Conservation (phyloP, 1,140 invertebrate species). For the Aphaenogaster ashmeadi region DNA sequence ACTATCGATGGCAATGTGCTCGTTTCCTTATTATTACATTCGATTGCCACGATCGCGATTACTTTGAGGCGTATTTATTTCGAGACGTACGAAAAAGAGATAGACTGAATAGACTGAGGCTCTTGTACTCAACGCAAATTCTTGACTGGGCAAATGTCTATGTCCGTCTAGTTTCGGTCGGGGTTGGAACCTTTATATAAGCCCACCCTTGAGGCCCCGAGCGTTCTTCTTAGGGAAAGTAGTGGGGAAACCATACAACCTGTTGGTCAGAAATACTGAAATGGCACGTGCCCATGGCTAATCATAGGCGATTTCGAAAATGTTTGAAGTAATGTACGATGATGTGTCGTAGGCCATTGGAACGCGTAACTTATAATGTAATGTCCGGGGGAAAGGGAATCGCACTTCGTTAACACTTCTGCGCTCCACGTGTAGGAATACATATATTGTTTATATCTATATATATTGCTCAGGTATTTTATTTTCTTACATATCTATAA, state of each 20-base stretch:
- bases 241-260: conserved; percentile 57
- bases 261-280: conserved; percentile 56
- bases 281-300: conserved; percentile 66
- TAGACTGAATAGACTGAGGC: not conserved
- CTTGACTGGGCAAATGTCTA: not conserved
- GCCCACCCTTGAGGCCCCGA: conserved; percentile 72
- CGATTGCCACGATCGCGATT: not conserved
- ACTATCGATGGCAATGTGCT: conserved; percentile 22
- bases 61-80: not conserved
- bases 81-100: not conserved
- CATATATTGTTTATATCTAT: too few species aligned
- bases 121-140: not conserved
- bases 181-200: conserved; percentile 73
- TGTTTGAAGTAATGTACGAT: not conserved
- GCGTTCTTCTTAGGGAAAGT: conserved; percentile 59
- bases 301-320: conserved; percentile 57
- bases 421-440: too few species aligned
- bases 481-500: too few species aligned
- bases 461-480: too few species aligned
- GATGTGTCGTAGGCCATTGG: too few species aligned
- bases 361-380: too few species aligned
- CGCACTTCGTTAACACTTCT: too few species aligned
- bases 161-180: conserved; percentile 51
- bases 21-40: not conserved
- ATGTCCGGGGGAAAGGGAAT: too few species aligned